Conservation (phyloP, 2,113 vertebrate species). For the Ondatra zibethicus region DNA sequence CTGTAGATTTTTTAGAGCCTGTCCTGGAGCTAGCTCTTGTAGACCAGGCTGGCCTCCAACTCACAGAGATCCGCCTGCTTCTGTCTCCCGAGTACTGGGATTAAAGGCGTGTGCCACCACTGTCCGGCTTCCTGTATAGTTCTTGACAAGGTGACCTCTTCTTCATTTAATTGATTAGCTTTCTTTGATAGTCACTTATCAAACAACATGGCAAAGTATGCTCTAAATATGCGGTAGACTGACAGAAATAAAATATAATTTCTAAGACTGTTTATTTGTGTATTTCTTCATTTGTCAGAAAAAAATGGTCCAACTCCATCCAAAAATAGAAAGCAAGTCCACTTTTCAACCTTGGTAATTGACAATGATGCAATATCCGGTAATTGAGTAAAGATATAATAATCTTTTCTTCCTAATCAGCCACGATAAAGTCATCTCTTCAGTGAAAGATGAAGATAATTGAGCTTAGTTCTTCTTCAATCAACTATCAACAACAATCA, state of each 20-base stretch:
- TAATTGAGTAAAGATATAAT: constrained; percentile 77
- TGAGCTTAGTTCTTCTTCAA: constrained; percentile 14
- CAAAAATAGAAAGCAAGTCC: constrained; percentile 80
- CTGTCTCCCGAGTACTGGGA: too few relatives aligned
- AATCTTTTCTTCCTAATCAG: constrained; percentile 73
- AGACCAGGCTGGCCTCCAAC: too few relatives aligned
- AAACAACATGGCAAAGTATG: constrained; percentile 50
- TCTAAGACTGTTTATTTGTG: not conserved
- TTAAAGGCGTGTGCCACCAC: too few relatives aligned
- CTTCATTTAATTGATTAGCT: constrained; percentile 65
- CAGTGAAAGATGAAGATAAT: constrained; percentile 47
- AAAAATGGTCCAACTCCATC: not conserved
- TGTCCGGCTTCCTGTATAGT: constrained; percentile 72
- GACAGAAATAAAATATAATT: constrained; percentile 47
- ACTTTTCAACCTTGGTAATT: constrained; percentile 73
- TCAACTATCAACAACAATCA: constrained; percentile 51
- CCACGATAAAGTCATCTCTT: constrained; percentile 74
- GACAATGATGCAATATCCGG: constrained; percentile 71
- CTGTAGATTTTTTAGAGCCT: too few relatives aligned
- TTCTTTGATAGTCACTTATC: constrained; percentile 42
- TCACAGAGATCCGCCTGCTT: too few relatives aligned
- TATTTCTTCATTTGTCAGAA: not conserved
- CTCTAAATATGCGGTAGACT: constrained; percentile 71
- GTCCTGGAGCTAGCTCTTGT: too few relatives aligned
- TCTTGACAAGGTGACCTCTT: constrained; percentile 75